Evolutionary conservation across 1,140 invertebrate genomes (phyloP), one percentile per base, ranked within the genome.

Genomic region (Ctenoplectra terminalis): DNA sequence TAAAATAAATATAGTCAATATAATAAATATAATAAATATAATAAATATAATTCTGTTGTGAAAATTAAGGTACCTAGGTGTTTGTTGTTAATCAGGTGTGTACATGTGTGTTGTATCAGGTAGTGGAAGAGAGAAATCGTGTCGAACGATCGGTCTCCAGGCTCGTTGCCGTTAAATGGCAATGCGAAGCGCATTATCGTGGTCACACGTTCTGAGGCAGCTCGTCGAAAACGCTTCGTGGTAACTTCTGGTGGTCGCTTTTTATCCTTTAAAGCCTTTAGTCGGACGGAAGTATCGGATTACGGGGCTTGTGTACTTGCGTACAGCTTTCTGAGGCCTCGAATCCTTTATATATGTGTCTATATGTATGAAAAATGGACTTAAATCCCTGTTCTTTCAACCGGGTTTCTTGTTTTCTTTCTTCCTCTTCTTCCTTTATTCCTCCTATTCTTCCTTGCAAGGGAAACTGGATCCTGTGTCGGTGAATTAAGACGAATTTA

Each of bases 71-170:
- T 17, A 23, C 40, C 37, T 4, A 29, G 43, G 17, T 7, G 15
- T 6, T 5, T 9, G 31, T n/a, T n/a, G n/a, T n/a, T n/a, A n/a
- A n/a, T n/a, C n/a, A n/a, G n/a, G n/a, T n/a, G n/a, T n/a, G n/a
- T n/a, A n/a, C n/a, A n/a, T n/a, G n/a, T n/a, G n/a, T n/a, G n/a
- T n/a, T n/a, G n/a, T n/a, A n/a, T n/a, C n/a, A 52, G 29, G 2
- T 1, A 31, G 6, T 6, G 7, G n/a, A 20, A 26, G 26, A 66
- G 63, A 71, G 67, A 67, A 50, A 40, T 43, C 74, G 60, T 64
- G 54, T 78, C 75, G 80, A 85, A 87, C 85, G 83, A 88, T 88
- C 86, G 81, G 81, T 85, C 75, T 20, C 70, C 46, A 63, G 77
- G 72, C 79, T 84, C 61, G 71, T 80, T 76, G 80, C 43, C 71